Percentiles rank a stretch among this genome's conserved stretches.
Conservation (phyloP, 1,140 invertebrate species). For the Augochlora pura region DNA sequence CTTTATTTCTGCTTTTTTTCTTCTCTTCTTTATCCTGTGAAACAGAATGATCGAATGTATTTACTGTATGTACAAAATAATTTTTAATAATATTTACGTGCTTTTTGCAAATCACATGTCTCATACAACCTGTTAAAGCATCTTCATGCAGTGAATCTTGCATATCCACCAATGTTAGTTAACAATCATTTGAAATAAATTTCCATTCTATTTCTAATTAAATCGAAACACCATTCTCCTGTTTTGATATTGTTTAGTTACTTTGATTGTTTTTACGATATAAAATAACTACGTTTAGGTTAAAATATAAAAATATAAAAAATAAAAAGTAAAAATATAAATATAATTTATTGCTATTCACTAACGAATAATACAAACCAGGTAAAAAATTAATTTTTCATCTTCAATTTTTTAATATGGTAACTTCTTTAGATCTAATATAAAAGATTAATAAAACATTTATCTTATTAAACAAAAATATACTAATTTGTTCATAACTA, state of each 20-base stretch:
- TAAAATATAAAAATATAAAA: too few relatives aligned
- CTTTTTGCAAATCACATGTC: conserved; percentile 40
- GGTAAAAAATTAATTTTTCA: too few relatives aligned
- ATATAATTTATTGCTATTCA: too few relatives aligned
- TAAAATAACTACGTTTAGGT: too few relatives aligned
- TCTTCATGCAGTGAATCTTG: conserved; percentile 50
- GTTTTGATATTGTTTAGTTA: too few relatives aligned
- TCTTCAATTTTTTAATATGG: too few relatives aligned
- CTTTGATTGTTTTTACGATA: too few relatives aligned
- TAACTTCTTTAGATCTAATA: too few relatives aligned
- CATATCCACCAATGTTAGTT: conserved; percentile 18
- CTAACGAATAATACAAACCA: too few relatives aligned
- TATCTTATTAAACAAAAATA: background rate
- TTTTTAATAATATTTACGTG: conserved; percentile 27
- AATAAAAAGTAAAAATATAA: too few relatives aligned
- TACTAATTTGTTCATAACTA: background rate
- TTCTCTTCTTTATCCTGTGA: conserved; percentile 89
- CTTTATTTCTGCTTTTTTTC: conserved; percentile 90
- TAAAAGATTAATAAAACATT: too few relatives aligned
- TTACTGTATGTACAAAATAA: conserved; percentile 8
- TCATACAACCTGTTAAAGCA: conserved; percentile 13
- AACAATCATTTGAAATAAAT: conserved; percentile 29
- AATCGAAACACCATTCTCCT: background rate
- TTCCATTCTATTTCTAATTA: conserved; percentile 10
- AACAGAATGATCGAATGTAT: conserved; percentile 38